Evolutionary conservation across 2,888 invertebrate genomes (phyloP).

Genomic region (Hypselothyrea guttata): DNA sequence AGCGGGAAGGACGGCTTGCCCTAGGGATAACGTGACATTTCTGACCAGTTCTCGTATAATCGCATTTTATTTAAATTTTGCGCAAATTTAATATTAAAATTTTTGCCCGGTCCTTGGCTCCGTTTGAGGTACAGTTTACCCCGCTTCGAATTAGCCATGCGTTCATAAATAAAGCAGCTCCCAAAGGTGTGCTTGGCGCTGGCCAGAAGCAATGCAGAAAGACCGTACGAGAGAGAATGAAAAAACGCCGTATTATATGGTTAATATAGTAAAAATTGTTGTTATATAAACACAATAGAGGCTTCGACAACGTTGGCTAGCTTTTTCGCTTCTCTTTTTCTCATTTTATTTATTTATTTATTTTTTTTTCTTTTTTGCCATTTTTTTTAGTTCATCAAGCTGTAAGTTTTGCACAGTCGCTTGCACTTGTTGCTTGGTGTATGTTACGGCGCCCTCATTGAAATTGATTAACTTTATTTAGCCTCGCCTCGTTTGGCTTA

Average conservation of each 20-base stretch:
- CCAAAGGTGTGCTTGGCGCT: slow-evolving; percentile 55
- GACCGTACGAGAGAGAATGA: neutral
- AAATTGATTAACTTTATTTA: slow-evolving; percentile 76
- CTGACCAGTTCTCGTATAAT: too few relatives aligned
- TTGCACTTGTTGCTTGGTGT: slow-evolving; percentile 61
- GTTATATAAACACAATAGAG: neutral
- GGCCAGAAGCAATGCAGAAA: neutral
- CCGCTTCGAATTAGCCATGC: slow-evolving; percentile 49
- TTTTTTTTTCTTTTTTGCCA: too few relatives aligned
- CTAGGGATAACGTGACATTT: too few relatives aligned
- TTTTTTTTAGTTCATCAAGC: slow-evolving; percentile 49
- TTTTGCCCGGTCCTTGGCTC: slow-evolving; percentile 3
- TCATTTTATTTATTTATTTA: slow-evolving; percentile 4
- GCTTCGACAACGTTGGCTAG: neutral
- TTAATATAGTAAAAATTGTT: neutral
- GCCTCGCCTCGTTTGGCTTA: slow-evolving; percentile 48
- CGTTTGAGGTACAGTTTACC: too few relatives aligned
- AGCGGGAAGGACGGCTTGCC: too few relatives aligned
- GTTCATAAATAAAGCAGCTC: slow-evolving; percentile 63
- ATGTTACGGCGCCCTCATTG: slow-evolving; percentile 40
- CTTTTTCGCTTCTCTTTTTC: neutral
- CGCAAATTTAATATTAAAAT: neutral
- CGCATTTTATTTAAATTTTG: too few relatives aligned
- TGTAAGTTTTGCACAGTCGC: slow-evolving; percentile 33
- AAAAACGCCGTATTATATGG: slow-evolving; percentile 6